Conservation (phyloP, 2,797 vertebrate species). For the Forpus xanthops region DNA sequence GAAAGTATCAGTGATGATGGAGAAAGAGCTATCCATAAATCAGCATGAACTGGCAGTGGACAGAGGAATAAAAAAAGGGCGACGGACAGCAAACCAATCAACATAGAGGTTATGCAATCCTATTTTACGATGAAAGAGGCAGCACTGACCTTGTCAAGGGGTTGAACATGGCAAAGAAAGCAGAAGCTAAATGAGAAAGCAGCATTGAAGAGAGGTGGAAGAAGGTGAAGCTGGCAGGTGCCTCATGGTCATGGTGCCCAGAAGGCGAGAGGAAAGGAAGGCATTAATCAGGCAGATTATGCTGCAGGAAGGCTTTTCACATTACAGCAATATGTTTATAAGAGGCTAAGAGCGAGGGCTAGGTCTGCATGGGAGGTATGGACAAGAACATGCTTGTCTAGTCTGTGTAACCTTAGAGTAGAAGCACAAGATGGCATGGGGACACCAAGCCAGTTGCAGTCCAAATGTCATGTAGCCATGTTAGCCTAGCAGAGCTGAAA, state of each 20-base stretch:
- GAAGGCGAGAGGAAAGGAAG: not conserved
- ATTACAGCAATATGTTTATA: not conserved
- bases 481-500: not conserved
- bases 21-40: constrained; percentile 28
- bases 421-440: not conserved
- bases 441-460: not conserved
- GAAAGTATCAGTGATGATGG: not conserved
- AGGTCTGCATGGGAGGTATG: not conserved
- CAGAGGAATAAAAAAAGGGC: not conserved
- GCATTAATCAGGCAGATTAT: not conserved
- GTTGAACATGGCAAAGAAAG: not conserved
- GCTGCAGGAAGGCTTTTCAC: not conserved
- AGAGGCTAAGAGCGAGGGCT: not conserved
- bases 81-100: not conserved
- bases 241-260: not conserved
- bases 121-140: not conserved
- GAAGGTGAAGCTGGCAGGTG: not conserved
- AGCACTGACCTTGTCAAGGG: constrained; percentile 15
- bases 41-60: not conserved
- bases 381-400: not conserved
- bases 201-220: not conserved
- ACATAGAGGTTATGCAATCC: not conserved
- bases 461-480: not conserved
- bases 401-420: not conserved
- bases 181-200: not conserved